Base-by-base conservation (phyloP, 2,888 invertebrate genomes). In the Agriopis aurantiaria region DNA sequence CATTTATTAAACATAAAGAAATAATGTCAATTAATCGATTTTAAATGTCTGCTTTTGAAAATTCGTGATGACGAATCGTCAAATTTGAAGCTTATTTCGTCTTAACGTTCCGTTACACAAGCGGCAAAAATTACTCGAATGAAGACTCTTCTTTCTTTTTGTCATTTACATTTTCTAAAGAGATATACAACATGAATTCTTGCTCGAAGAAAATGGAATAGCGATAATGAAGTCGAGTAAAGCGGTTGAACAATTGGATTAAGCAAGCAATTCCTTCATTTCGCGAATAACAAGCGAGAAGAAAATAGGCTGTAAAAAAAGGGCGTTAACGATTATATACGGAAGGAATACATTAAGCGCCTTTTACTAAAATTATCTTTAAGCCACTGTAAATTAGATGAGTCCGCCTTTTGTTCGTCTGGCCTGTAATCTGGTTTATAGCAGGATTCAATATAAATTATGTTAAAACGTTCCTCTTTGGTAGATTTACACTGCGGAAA, bases 221-320 rank as follows among this genome's bases (percentile, higher is more conserved):
- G 79, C 77, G 79, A 82, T 81, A 82, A 81, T 81, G 76, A 79
- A 76, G 70, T 75, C 74, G 77, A 78, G 46, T 64, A 40, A 69
- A 59, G 76, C 76, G 76, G 72, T 71, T 75, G 78, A 76, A 77
- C 76, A 81, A 85, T 83, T 78, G 78, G 80, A 83, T 82, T 80
- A 81, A 79, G 82, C 75, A 80, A 84, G 82, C 81, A 79, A 81
- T 84, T 82, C 80, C 66, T 76, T 81, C 77, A 79, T 79, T 76
- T 78, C 77, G 75, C 69, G 78, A 80, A 77, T 80, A 77, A 76
- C 75, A 79, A 69, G 71, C 71, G 69, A 75, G 71, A 75, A 65
- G 68, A 72, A 78, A 68, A 68, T 40, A 68, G 58, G 55, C 59
- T 17, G 72, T 69, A 67, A 75, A 78, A 74, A 67, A 75, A 79